These are phyloP conservation scores for Drosophila parabipectinata DNA, from an alignment of 1,140 invertebrate genomes.

Conservation along the genomic window DNA sequence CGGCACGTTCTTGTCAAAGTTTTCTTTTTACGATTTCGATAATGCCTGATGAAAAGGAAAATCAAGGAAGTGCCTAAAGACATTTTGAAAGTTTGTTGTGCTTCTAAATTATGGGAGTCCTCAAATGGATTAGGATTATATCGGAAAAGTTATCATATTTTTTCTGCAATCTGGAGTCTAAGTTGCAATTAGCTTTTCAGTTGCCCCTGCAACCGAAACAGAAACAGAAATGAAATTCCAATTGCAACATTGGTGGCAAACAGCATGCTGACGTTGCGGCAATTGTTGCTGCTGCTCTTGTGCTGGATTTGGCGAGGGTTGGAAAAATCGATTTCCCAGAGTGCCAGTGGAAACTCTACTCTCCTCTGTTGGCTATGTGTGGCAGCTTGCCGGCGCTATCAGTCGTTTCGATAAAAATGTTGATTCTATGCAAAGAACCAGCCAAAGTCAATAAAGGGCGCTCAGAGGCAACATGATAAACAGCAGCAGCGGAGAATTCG, in stretches of 20 bases:
- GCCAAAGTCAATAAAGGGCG: slow-evolving; percentile 31
- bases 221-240: background rate
- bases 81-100: slow-evolving; percentile 3
- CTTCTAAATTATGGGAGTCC: background rate
- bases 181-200: slow-evolving; percentile 40
- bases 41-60: slow-evolving; percentile 1
- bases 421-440: slow-evolving; percentile 32
- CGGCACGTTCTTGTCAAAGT: slow-evolving; percentile 16
- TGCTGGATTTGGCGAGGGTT: slow-evolving; percentile 47
- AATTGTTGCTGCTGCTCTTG: slow-evolving; percentile 50
- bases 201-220: slow-evolving; percentile 27
- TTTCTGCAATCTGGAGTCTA: background rate
- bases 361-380: slow-evolving; percentile 21
- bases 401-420: slow-evolving; percentile 59
- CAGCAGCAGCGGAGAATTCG: slow-evolving; percentile 8
- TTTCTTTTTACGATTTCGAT: slow-evolving; percentile 21
- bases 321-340: slow-evolving; percentile 66
- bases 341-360: slow-evolving; percentile 28
- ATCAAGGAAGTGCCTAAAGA: background rate
- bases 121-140: background rate
- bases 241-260: slow-evolving; percentile 7
- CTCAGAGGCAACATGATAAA: slow-evolving; percentile 11
- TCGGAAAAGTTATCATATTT: background rate
- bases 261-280: slow-evolving; percentile 11
- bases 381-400: slow-evolving; percentile 49